A percentile compares a stretch with the other conserved stretches of the same genome.
phyloP scores from a whole-genome alignment of 1,140 invertebrate genomes.

The Trachymyrmex septentrionalis region DNA sequence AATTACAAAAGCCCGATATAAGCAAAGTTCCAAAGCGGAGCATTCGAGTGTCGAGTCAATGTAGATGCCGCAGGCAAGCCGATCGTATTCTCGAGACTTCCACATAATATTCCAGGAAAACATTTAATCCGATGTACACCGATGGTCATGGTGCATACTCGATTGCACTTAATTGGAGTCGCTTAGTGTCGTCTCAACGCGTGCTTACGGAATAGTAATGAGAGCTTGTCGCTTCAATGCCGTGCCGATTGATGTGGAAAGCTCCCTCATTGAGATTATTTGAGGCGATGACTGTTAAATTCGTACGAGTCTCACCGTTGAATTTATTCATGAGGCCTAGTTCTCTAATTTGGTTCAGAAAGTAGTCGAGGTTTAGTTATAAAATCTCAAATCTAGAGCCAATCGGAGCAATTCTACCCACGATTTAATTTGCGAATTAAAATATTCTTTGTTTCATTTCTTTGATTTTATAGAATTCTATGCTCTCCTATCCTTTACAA shows the following conservation, averaged over 20 bases:
- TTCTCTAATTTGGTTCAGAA: constrained; percentile 45
- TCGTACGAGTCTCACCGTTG: constrained; percentile 59
- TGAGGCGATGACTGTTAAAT: constrained; percentile 59
- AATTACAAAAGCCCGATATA: constrained; percentile 44
- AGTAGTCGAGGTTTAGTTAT: constrained; percentile 40
- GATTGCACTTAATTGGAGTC: constrained; percentile 84
- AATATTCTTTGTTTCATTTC: constrained; percentile 5
- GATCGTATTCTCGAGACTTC: constrained; percentile 46
- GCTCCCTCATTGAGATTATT: constrained; percentile 47
- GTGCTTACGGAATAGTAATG: constrained; percentile 79
- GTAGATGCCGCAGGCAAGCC: background rate
- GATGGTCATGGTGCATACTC: constrained; percentile 79
- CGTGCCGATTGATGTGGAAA: constrained; percentile 15
- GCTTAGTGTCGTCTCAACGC: constrained; percentile 75
- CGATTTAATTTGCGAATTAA: constrained; percentile 30
- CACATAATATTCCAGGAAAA: constrained; percentile 39
- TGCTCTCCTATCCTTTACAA: background rate
- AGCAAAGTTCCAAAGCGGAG: constrained; percentile 2
- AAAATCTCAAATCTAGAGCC: constrained; percentile 19
- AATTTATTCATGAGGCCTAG: constrained; percentile 64
- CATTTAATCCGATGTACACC: constrained; percentile 77
- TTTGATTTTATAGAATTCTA: background rate
- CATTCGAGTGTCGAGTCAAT: constrained; percentile 11
- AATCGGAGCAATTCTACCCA: constrained; percentile 24
- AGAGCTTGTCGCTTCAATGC: constrained; percentile 64